Conservation (phyloP, 1,140 invertebrate species). For the Hylaeus volcanicus region DNA sequence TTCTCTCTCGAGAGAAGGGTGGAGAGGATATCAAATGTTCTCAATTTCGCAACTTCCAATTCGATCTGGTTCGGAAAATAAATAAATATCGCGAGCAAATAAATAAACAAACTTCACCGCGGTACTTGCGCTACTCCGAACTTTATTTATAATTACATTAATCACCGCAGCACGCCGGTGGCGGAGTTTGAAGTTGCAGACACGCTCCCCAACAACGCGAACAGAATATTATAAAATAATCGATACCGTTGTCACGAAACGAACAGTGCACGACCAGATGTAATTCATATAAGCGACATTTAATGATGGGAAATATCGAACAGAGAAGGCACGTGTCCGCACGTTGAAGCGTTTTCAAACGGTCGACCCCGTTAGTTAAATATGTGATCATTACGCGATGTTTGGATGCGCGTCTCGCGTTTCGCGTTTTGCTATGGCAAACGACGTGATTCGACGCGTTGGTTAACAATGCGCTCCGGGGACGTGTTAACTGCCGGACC, state of each 20-base stretch:
- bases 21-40: no score
- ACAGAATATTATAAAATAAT: slow-evolving; percentile 28
- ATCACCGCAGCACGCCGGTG: neutral
- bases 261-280: slow-evolving; percentile 6
- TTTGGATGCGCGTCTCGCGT: slow-evolving; percentile 42
- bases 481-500: neutral
- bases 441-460: slow-evolving; percentile 37
- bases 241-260: slow-evolving; percentile 15
- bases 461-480: slow-evolving; percentile 18
- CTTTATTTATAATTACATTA: slow-evolving; percentile 46
- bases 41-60: neutral
- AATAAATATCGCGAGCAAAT: slow-evolving; percentile 12
- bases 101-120: neutral
- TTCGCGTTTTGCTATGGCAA: slow-evolving; percentile 28
- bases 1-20: no score
- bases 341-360: slow-evolving; percentile 20
- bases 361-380: slow-evolving; percentile 36
- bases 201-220: neutral
- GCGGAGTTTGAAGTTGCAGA: slow-evolving; percentile 3
- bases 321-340: slow-evolving; percentile 4
- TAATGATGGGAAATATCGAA: slow-evolving; percentile 38
- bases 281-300: slow-evolving; percentile 47
- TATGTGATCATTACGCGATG: slow-evolving; percentile 40
- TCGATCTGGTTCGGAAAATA: neutral
- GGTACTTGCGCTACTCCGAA: neutral